Evolutionary conservation across 1,140 invertebrate genomes (phyloP).

Genomic region (Asobara japonica): DNA sequence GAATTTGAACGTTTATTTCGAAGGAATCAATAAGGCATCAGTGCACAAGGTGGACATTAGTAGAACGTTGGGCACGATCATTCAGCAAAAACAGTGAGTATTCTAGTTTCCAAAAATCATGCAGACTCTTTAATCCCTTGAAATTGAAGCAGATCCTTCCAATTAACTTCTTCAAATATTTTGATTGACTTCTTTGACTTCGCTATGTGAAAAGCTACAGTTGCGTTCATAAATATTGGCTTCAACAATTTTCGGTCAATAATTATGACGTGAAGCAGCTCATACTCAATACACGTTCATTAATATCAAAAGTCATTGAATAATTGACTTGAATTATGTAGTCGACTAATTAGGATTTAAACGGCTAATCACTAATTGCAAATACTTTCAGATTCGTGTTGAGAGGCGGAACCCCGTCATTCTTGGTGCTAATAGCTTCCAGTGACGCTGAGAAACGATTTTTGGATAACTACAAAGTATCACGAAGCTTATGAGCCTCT

Average conservation of each 20-base stretch:
- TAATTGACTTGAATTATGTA: too few species aligned
- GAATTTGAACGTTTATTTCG: constrained; percentile 82
- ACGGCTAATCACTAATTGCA: background rate
- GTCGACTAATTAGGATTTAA: too few species aligned
- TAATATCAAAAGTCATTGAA: too few species aligned
- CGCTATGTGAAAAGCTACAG: too few species aligned
- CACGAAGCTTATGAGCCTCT: background rate
- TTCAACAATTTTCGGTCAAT: too few species aligned
- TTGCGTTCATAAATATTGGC: too few species aligned
- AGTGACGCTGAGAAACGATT: constrained; percentile 63
- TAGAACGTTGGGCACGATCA: constrained; percentile 72
- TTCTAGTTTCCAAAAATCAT: constrained; percentile 20
- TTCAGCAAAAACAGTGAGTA: constrained; percentile 71
- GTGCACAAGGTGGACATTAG: constrained; percentile 72
- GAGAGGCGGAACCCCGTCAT: constrained; percentile 66
- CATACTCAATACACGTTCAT: too few species aligned
- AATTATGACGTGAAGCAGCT: too few species aligned
- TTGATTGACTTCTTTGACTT: too few species aligned
- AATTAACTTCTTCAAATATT: too few species aligned
- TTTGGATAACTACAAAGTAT: constrained; percentile 49
- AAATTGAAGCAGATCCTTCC: constrained; percentile 7
- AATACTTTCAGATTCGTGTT: constrained; percentile 61
- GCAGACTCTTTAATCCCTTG: constrained; percentile 25
- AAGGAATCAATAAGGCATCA: constrained; percentile 74
- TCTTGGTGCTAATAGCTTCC: constrained; percentile 64